phyloP scores from a whole-genome alignment of 2,888 invertebrate genomes.

The Idaea biselata region DNA sequence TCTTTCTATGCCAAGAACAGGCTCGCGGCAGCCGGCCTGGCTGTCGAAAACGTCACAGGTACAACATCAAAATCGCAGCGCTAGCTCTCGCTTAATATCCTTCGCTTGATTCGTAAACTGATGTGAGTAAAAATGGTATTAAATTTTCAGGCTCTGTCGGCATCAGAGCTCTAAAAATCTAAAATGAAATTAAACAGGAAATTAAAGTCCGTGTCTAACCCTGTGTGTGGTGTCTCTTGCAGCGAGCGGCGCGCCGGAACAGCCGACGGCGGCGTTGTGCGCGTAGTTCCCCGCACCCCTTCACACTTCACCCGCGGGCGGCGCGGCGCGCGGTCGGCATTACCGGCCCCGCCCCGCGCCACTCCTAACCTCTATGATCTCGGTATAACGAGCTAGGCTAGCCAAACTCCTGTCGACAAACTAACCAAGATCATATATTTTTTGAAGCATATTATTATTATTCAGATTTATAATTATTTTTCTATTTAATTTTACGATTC shows the following conservation, averaged over 20 bases:
- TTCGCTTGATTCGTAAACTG: constrained; percentile 64
- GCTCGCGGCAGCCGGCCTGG: constrained; percentile 82
- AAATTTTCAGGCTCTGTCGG: constrained; percentile 41
- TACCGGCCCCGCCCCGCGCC: constrained; percentile 33
- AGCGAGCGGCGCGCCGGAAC: constrained; percentile 79
- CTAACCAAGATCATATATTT: constrained; percentile 73
- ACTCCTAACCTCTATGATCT: constrained; percentile 71
- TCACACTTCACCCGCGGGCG: constrained; percentile 39
- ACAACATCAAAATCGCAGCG: constrained; percentile 56
- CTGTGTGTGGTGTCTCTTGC: constrained; percentile 81
- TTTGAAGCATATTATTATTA: constrained; percentile 50
- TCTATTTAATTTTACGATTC: constrained; percentile 43
- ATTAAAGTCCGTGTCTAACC: constrained; percentile 77
- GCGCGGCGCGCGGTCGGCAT: constrained; percentile 44
- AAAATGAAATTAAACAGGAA: constrained; percentile 50
- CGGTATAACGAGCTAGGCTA: constrained; percentile 71
- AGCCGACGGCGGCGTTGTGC: constrained; percentile 81
- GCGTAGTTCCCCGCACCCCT: constrained; percentile 64
- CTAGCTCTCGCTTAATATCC: constrained; percentile 66
- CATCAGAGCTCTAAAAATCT: constrained; percentile 48
- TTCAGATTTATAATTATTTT: constrained; percentile 54
- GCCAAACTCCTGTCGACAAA: constrained; percentile 26
- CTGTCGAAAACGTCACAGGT: constrained; percentile 77
- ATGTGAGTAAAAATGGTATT: constrained; percentile 50
- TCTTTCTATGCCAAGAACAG: constrained; percentile 93